Evolutionary conservation across 1,140 invertebrate genomes (phyloP).

Genomic region (Rhynchophorus ferrugineus): DNA sequence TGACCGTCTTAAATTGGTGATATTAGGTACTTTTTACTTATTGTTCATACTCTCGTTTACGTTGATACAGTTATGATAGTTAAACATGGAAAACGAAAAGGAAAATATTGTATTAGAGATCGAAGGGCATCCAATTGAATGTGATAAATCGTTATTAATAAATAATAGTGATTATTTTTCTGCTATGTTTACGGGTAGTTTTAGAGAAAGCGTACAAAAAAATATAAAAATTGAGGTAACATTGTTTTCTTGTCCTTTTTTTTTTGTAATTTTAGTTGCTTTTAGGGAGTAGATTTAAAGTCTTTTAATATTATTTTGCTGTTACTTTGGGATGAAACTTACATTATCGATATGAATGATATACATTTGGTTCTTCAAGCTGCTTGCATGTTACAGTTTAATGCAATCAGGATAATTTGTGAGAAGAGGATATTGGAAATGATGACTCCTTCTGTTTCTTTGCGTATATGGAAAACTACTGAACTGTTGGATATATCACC

Average conservation of each 20-base stretch:
- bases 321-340: slow-evolving; percentile 11
- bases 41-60: too few species aligned
- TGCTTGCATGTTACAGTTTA: slow-evolving; percentile 35
- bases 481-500: slow-evolving; percentile 29
- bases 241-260: not conserved
- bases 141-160: slow-evolving; percentile 29
- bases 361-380: slow-evolving; percentile 27
- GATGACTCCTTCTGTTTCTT: slow-evolving; percentile 27
- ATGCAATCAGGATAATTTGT: slow-evolving; percentile 23
- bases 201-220: slow-evolving; percentile 27
- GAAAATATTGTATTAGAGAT: slow-evolving; percentile 27
- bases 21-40: too few species aligned
- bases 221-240: slow-evolving; percentile 30
- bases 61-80: too few species aligned
- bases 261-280: not conserved
- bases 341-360: slow-evolving; percentile 24
- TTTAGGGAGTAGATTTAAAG: slow-evolving; percentile 31
- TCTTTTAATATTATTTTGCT: slow-evolving; percentile 30
- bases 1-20: too few species aligned
- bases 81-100: slow-evolving; percentile 9
- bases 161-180: slow-evolving; percentile 36
- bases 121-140: slow-evolving; percentile 26
- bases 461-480: slow-evolving; percentile 33
- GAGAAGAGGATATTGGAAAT: slow-evolving; percentile 18
- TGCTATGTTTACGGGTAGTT: slow-evolving; percentile 36